Conservation (phyloP, 1,140 invertebrate genomes). For the Neodiprion fabricii region DNA sequence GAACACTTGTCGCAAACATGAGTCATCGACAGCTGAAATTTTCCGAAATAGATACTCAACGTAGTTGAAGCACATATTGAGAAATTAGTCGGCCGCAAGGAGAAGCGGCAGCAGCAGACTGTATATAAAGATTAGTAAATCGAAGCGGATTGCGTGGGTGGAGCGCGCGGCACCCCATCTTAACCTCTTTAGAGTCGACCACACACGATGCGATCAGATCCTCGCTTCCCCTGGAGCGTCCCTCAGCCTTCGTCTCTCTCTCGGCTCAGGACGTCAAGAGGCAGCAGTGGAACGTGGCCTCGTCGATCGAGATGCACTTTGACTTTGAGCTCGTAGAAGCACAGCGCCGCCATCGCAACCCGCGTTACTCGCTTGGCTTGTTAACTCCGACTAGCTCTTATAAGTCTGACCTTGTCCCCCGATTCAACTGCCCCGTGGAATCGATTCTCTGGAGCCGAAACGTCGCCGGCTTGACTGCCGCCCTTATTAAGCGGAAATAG, state of each 20-base stretch:
- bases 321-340: neutral
- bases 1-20: too few relatives aligned
- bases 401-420: neutral
- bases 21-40: too few relatives aligned
- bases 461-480: neutral
- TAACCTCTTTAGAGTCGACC: conserved; percentile 19
- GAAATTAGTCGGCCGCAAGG: too few relatives aligned
- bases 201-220: conserved; percentile 18
- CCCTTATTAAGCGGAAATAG: too few relatives aligned
- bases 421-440: neutral
- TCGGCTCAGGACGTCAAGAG: neutral
- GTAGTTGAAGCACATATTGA: too few relatives aligned
- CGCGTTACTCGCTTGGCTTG: neutral
- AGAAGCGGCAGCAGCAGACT: too few relatives aligned
- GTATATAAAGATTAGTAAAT: too few relatives aligned
- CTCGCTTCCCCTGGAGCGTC: neutral
- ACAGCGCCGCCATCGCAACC: neutral
- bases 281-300: too few relatives aligned
- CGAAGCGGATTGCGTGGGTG: neutral
- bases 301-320: conserved; percentile 6
- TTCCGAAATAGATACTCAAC: too few relatives aligned
- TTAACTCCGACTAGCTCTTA: neutral
- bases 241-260: neutral
- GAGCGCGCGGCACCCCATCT: conserved; percentile 7
- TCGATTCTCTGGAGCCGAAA: neutral